These are phyloP conservation scores for Erythrolamprus reginae DNA, from an alignment of 2,113 vertebrate genomes.

Conservation along the genomic window DNA sequence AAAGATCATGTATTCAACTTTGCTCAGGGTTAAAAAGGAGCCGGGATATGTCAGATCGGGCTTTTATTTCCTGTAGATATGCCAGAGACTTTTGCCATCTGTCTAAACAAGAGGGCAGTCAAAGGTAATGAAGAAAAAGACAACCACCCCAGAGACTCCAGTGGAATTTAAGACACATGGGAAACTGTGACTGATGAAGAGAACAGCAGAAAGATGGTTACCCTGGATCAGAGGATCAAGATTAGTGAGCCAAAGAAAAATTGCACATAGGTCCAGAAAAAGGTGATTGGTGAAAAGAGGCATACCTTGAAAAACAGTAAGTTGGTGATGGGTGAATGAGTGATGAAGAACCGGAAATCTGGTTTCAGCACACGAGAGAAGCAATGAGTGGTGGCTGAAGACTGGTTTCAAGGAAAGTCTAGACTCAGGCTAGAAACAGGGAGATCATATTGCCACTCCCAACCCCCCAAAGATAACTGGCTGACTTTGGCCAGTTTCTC, in stretches of 20 bases:
- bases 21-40: background rate
- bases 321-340: background rate
- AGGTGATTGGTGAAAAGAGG: background rate
- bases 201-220: background rate
- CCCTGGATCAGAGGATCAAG: background rate
- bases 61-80: background rate
- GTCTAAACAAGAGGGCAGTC: background rate
- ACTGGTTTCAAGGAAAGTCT: background rate
- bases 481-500: background rate
- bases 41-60: background rate
- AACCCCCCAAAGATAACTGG: background rate
- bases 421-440: background rate
- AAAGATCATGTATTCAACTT: background rate
- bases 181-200: background rate
- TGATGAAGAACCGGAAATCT: background rate
- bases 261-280: background rate
- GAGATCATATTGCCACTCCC: background rate
- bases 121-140: background rate
- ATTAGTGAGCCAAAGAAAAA: background rate
- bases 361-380: background rate
- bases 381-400: background rate
- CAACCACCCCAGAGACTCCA: background rate
- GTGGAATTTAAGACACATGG: background rate
- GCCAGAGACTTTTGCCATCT: background rate
- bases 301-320: background rate